Evolutionary conservation across 2,888 invertebrate species (phyloP).

Genomic region (Dicranocentrus wangi): DNA sequence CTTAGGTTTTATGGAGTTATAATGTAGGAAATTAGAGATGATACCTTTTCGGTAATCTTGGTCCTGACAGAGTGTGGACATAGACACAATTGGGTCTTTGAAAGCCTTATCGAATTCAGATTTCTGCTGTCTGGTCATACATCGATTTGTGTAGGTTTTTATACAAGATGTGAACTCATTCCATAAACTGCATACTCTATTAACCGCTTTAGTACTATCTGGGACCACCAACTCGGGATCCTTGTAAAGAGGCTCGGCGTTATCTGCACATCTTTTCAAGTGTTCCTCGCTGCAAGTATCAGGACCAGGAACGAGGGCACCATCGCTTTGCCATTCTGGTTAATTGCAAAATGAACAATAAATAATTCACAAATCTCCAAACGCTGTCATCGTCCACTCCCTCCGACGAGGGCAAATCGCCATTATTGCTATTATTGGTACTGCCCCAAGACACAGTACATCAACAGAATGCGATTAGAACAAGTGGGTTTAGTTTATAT

Average conservation of each 20-base stretch:
- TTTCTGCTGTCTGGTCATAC: conserved; percentile 65
- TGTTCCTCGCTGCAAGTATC: conserved; percentile 65
- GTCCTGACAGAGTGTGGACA: conserved; percentile 71
- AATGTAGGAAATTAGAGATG: no score
- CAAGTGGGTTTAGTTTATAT: no score
- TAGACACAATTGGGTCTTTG: conserved; percentile 70
- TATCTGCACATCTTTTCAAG: conserved; percentile 68
- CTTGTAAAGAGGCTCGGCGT: conserved; percentile 67
- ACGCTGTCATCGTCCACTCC: not conserved
- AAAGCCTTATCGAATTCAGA: conserved; percentile 70
- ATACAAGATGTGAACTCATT: conserved; percentile 69
- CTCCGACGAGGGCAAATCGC: no score
- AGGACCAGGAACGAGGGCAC: conserved; percentile 42
- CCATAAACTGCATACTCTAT: conserved; percentile 72
- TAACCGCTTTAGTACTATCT: conserved; percentile 61
- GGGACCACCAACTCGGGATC: conserved; percentile 66
- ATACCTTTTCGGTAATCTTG: conserved; percentile 71
- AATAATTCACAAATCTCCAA: not conserved
- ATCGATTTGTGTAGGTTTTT: conserved; percentile 57
- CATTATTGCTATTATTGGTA: no score
- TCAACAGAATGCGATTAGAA: no score
- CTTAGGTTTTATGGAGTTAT: no score
- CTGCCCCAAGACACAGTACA: no score
- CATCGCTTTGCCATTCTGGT: conserved; percentile 44
- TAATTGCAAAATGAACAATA: not conserved